Base-by-base conservation (phyloP, 2,888 invertebrate species). In the Hyles lineata region DNA sequence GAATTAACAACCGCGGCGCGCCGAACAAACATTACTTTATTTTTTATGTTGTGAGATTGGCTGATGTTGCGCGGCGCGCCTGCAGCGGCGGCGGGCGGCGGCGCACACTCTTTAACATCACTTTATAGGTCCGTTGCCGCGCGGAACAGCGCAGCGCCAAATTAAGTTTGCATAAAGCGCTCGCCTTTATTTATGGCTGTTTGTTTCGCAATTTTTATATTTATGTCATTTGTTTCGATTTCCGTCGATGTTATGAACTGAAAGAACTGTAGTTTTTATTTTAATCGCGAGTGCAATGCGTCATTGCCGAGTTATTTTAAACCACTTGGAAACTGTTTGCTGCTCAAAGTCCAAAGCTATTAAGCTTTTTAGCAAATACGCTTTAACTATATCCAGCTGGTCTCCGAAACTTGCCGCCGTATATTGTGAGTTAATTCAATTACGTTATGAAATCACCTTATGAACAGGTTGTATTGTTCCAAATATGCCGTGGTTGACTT, bases 141-240 rank as follows among this genome's bases (percentile, higher is more conserved):
- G 61, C n/a, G 6, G 67, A 43, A 50, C 50, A 23, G 50, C 21
- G 67, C 67, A 67, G 23, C 67, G 17, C 25, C 25, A 67, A 67
- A 67, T 67, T 67, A 67, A 67, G 43, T 67, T 67, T 50, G 43
- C 67, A 67, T 50, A 23, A 67, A 67, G 67, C 67, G 67, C 25
- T 67, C 1, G 55, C 55, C 55, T 50, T 62, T 50, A 67, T 67
- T 67, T 50, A 67, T 23, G 15, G 43, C 43, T 43, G 63, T 43
- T 67, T 67, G 43, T 50, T 67, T 50, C 43, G 21, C 63, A 67
- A 67, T 50, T 67, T 67, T 67, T 67, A 67, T 67, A 67, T 67
- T 67, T 67, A 67, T 67, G 67, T 17, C 50, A 23, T 17, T 50
- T 50, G 63, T 63, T 63, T 21, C 21, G 32, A 32, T 62, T 55